These are phyloP conservation scores for Carassius auratus DNA, from an alignment of 2,113 vertebrate genomes.

Conservation along the genomic window DNA sequence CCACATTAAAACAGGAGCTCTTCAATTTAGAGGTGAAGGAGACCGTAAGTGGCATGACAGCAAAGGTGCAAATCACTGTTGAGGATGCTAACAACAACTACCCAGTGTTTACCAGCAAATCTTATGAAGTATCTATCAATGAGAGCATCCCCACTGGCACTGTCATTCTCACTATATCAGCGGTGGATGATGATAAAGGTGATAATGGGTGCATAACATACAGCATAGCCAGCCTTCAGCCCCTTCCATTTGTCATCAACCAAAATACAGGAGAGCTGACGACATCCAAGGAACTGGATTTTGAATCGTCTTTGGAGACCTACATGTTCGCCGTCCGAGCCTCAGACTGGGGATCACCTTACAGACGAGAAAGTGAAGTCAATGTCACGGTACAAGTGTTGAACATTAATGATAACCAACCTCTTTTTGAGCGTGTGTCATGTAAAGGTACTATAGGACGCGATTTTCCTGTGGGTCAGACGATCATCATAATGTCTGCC, in stretches of 20 bases:
- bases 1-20: slow-evolving; percentile 78
- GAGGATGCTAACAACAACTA: slow-evolving; percentile 92
- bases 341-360: slow-evolving; percentile 96
- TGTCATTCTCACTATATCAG: slow-evolving; percentile 82
- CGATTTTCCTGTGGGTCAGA: slow-evolving; percentile 87
- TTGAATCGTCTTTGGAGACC: slow-evolving; percentile 88
- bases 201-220: slow-evolving; percentile 94
- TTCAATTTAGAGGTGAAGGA: slow-evolving; percentile 83
- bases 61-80: slow-evolving; percentile 81
- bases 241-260: slow-evolving; percentile 88
- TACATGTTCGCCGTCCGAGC: slow-evolving; percentile 89
- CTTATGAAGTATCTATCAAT: slow-evolving; percentile 84
- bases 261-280: slow-evolving; percentile 88
- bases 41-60: slow-evolving; percentile 76
- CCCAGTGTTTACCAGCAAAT: slow-evolving; percentile 82
- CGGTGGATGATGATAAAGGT: slow-evolving; percentile 86
- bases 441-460: slow-evolving; percentile 90
- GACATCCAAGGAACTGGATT: slow-evolving; percentile 87
- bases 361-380: slow-evolving; percentile 90
- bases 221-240: slow-evolving; percentile 83
- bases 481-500: slow-evolving; percentile 91
- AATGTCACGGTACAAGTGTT: slow-evolving; percentile 88
- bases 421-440: slow-evolving; percentile 91
- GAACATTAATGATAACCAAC: slow-evolving; percentile 94
- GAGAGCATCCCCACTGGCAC: slow-evolving; percentile 86